Conservation (phyloP, 2,888 invertebrate species). For the Yponomeuta cagnagella region DNA sequence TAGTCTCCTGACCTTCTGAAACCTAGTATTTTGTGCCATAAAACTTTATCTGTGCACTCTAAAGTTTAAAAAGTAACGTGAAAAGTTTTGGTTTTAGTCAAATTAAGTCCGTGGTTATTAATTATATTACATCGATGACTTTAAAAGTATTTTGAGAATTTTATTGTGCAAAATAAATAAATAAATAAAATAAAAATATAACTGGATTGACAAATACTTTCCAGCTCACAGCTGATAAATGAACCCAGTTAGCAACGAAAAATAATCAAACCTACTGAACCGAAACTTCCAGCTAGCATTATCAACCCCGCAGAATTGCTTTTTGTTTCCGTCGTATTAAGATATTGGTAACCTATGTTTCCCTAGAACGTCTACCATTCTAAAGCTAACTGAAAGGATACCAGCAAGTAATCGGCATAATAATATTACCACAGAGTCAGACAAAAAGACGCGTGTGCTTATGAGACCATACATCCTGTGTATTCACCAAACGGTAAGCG, state of each 20-base stretch:
- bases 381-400: too few relatives aligned
- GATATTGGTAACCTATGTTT: too few relatives aligned
- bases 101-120: not conserved
- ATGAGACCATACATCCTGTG: conserved; percentile 49
- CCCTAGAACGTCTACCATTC: too few relatives aligned
- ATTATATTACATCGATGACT: too few relatives aligned
- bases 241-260: not conserved
- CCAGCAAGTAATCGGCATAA: not conserved
- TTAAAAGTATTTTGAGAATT: too few relatives aligned
- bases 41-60: not conserved
- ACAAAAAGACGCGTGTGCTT: conserved; percentile 42
- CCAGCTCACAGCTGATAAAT: too few relatives aligned
- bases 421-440: not conserved
- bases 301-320: not conserved
- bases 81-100: not conserved
- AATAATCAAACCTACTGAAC: not conserved
- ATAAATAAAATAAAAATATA: too few relatives aligned
- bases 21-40: not conserved
- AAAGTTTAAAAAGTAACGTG: not conserved
- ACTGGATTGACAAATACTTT: too few relatives aligned
- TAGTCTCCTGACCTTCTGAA: not conserved
- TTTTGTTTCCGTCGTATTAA: not conserved
- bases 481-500: conserved; percentile 23
- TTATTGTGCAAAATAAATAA: too few relatives aligned
- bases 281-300: not conserved